These are phyloP conservation scores for Strongylocentrotus purpuratus DNA, from an alignment of 35 echinoderm and acorn worm genomes.

Conservation along the genomic window DNA sequence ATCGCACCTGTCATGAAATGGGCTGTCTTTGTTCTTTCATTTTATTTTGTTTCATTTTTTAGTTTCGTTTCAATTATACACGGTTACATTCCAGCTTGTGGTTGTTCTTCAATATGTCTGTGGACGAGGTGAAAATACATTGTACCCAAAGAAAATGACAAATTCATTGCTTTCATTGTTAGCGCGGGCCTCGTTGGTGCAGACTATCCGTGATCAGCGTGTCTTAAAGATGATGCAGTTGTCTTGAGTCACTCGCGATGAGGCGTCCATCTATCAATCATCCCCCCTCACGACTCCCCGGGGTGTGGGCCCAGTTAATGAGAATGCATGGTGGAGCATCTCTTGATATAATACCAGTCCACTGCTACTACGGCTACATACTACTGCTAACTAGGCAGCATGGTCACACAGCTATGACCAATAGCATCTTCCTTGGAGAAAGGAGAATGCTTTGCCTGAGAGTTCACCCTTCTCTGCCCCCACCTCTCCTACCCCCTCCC, in stretches of 20 bases:
- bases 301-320: slow-evolving; percentile 45
- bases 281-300: slow-evolving; percentile 32
- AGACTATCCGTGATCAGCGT: not conserved
- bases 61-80: too few relatives aligned
- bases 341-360: not conserved
- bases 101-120: too few relatives aligned
- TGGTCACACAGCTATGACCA: too few relatives aligned
- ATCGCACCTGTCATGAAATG: not conserved
- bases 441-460: not conserved
- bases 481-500: not conserved
- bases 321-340: slow-evolving; percentile 3
- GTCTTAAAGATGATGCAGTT: slow-evolving; percentile 40
- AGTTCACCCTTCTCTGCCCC: not conserved
- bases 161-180: not conserved
- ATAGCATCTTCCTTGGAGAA: not conserved
- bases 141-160: not conserved
- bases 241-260: slow-evolving; percentile 20
- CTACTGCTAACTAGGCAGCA: not conserved
- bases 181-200: not conserved
- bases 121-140: too few relatives aligned
- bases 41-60: too few relatives aligned
- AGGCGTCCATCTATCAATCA: slow-evolving; percentile 48
- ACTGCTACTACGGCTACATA: not conserved
- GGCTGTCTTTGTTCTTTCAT: not conserved
- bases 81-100: too few relatives aligned